Percentiles rank a stretch among this genome's conserved stretches.
Evolutionary conservation across 2,113 vertebrate genomes (phyloP).

Genomic region (Barbus barbus): DNA sequence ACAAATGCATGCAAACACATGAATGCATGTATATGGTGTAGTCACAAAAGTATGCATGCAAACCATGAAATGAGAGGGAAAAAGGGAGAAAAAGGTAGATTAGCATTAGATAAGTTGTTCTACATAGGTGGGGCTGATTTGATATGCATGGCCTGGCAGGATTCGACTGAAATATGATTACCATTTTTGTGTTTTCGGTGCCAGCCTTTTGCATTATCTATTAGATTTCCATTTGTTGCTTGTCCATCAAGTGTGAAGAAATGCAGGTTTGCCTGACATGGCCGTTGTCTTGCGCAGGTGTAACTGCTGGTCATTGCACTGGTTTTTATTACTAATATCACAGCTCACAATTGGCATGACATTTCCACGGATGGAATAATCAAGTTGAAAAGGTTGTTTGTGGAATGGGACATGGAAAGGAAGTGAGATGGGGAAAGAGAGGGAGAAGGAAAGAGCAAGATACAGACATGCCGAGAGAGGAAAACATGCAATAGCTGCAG

Average conservation of each 20-base stretch:
- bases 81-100: not conserved
- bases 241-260: constrained; percentile 36
- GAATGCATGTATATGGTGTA: not conserved
- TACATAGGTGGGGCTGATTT: constrained; percentile 26
- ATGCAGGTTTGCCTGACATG: constrained; percentile 10
- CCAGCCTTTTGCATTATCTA: constrained; percentile 38
- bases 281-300: constrained; percentile 16
- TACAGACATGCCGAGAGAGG: not conserved
- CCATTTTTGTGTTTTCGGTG: constrained; percentile 40
- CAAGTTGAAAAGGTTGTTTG: constrained; percentile 35
- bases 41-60: not conserved
- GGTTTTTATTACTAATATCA: constrained; percentile 22
- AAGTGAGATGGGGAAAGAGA: not conserved
- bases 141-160: constrained; percentile 33
- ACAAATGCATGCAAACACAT: not conserved
- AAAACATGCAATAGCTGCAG: constrained; percentile 29
- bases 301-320: constrained; percentile 20
- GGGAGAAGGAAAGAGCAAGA: constrained; percentile 12
- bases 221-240: constrained; percentile 51
- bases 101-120: constrained; percentile 16
- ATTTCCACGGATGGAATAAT: constrained; percentile 35
- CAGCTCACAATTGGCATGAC: not conserved
- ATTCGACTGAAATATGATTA: constrained; percentile 54
- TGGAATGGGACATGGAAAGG: not conserved
- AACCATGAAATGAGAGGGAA: not conserved